A percentile compares a stretch with the other conserved stretches of the same genome.
These are phyloP conservation scores for Ceratosolen fusciceps DNA, from an alignment of 1,140 invertebrate genomes.

Conservation along the genomic window DNA sequence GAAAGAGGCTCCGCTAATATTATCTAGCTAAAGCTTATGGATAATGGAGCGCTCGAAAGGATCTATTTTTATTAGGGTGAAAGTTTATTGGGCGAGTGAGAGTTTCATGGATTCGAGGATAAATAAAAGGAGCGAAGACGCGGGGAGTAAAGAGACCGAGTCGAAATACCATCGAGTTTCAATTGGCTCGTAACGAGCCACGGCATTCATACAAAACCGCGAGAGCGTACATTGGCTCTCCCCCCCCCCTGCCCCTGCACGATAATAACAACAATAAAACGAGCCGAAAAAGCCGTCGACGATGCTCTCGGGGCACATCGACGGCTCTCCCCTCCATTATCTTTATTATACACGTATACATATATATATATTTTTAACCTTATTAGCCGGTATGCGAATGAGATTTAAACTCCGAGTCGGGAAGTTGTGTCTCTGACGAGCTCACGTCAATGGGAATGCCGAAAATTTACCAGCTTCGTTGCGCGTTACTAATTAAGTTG, in stretches of 20 bases:
- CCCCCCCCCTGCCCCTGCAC: no score
- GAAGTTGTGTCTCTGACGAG: no score
- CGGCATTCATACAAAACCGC: constrained; percentile 15
- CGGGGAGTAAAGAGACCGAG: not conserved
- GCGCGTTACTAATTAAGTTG: not conserved
- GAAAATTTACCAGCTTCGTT: constrained; percentile 10
- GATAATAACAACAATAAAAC: constrained; percentile 61
- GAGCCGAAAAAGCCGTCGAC: constrained; percentile 23
- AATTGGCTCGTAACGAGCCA: not conserved
- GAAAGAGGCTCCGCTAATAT: no score
- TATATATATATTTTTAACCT: constrained; percentile 56
- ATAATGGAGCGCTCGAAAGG: not conserved
- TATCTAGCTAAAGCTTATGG: no score
- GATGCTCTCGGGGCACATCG: constrained; percentile 60
- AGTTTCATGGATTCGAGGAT: not conserved
- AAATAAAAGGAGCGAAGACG: not conserved
- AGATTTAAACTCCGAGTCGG: constrained; percentile 38
- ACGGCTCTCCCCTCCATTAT: constrained; percentile 58
- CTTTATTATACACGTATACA: no score
- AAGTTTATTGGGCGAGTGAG: not conserved
- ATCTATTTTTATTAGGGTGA: not conserved
- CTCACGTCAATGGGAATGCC: not conserved
- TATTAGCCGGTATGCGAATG: constrained; percentile 54
- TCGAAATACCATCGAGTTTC: not conserved
- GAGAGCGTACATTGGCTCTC: constrained; percentile 14